Evolutionary conservation across 1,140 invertebrate species (phyloP).

Genomic region (Caenorhabditis briggsae): DNA sequence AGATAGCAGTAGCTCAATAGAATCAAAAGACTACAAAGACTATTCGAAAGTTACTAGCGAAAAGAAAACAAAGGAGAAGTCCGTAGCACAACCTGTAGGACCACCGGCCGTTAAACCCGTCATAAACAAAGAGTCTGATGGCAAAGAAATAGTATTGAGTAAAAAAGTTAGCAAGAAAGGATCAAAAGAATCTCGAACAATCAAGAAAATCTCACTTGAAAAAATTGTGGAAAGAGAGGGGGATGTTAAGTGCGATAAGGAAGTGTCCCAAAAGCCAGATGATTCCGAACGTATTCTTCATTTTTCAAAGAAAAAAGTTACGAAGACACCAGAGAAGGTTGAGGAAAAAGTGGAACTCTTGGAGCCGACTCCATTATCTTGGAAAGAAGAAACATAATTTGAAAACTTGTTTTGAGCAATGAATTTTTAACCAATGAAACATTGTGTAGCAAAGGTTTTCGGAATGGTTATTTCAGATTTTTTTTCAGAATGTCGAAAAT

Average conservation of each 20-base stretch:
- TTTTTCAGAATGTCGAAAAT: no score
- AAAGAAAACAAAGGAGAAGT: not conserved
- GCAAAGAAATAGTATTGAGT: no score
- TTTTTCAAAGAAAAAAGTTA: slow-evolving; percentile 11
- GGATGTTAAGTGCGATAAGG: slow-evolving; percentile 9
- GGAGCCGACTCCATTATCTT: slow-evolving; percentile 33
- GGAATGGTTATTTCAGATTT: no score
- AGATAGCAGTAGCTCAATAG: not conserved
- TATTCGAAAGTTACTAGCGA: not conserved
- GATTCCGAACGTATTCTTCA: not conserved
- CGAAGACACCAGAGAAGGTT: not conserved
- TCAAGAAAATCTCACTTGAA: not conserved
- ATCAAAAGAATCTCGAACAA: not conserved
- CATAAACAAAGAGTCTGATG: no score
- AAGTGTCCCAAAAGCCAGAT: slow-evolving; percentile 9
- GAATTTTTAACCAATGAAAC: no score
- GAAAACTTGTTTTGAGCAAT: no score
- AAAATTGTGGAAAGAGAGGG: not conserved
- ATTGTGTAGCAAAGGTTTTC: no score
- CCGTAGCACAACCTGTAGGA: no score
- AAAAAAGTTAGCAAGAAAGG: no score
- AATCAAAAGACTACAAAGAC: not conserved
- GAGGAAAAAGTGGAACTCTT: not conserved
- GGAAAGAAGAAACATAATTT: not conserved
- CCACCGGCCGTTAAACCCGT: no score